phyloP scores from a whole-genome alignment of 2,113 vertebrate species.

The Melierax canorus region DNA sequence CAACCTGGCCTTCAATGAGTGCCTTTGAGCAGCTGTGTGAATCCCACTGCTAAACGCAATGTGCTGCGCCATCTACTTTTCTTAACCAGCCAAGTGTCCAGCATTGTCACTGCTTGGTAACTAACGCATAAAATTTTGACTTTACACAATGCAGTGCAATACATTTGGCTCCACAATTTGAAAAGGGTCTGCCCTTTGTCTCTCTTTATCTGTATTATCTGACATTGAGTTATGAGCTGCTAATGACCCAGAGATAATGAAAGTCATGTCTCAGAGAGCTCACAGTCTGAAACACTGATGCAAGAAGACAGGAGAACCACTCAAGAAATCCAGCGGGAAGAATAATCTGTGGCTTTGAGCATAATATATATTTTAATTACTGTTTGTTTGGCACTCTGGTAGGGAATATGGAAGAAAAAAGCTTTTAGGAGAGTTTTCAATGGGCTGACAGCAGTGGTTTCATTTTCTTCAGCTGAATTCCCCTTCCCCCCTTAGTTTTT shows the following conservation, averaged over 20 bases:
- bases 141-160: slow-evolving; percentile 25
- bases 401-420: slow-evolving; percentile 8
- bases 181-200: slow-evolving; percentile 56
- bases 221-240: slow-evolving; percentile 58
- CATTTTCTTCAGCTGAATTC: slow-evolving; percentile 21
- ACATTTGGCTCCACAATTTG: slow-evolving; percentile 30
- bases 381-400: slow-evolving; percentile 33
- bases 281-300: slow-evolving; percentile 42
- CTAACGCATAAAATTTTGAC: background rate
- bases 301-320: slow-evolving; percentile 40
- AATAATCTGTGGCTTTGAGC: slow-evolving; percentile 41
- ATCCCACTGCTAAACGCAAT: background rate
- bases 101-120: background rate
- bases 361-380: slow-evolving; percentile 50
- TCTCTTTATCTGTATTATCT: slow-evolving; percentile 57
- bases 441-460: background rate
- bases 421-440: slow-evolving; percentile 27
- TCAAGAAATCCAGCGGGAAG: slow-evolving; percentile 60
- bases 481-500: background rate
- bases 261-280: slow-evolving; percentile 52
- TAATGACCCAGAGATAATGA: slow-evolving; percentile 63
- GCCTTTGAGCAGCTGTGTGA: background rate
- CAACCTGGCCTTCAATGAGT: background rate
- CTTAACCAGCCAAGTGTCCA: background rate
- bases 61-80: background rate